These are phyloP conservation scores for Rhea pennata DNA, from an alignment of 2,113 vertebrate species.

Conservation along the genomic window DNA sequence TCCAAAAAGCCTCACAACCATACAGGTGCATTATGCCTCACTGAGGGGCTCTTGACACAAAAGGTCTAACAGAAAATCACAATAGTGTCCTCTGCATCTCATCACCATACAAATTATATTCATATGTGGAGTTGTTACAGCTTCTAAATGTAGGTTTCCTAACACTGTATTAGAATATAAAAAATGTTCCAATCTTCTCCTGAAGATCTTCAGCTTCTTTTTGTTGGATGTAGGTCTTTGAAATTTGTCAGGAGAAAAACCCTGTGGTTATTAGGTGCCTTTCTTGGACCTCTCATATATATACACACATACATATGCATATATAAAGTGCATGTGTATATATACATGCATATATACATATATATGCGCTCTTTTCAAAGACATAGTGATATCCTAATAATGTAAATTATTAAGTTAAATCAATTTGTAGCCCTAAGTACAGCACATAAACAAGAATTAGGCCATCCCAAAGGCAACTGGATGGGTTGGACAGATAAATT, in stretches of 20 bases:
- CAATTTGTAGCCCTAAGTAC: not conserved
- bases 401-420: not conserved
- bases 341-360: not conserved
- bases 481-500: not conserved
- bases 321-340: not conserved
- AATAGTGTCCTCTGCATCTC: not conserved
- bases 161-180: not conserved
- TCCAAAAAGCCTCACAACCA: not conserved
- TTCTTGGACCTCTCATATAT: not conserved
- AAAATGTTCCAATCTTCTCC: not conserved
- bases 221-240: not conserved
- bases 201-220: not conserved
- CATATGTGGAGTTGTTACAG: not conserved
- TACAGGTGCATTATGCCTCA: not conserved
- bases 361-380: not conserved
- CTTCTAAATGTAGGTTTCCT: not conserved
- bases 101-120: not conserved
- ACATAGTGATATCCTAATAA: not conserved
- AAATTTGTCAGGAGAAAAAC: not conserved
- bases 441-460: not conserved
- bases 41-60: not conserved
- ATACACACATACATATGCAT: not conserved
- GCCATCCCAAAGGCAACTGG: not conserved
- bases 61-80: not conserved
- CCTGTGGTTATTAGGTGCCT: not conserved